Evolutionary conservation across 2,888 invertebrate species (phyloP).

Genomic region (Flexamia atlantica): DNA sequence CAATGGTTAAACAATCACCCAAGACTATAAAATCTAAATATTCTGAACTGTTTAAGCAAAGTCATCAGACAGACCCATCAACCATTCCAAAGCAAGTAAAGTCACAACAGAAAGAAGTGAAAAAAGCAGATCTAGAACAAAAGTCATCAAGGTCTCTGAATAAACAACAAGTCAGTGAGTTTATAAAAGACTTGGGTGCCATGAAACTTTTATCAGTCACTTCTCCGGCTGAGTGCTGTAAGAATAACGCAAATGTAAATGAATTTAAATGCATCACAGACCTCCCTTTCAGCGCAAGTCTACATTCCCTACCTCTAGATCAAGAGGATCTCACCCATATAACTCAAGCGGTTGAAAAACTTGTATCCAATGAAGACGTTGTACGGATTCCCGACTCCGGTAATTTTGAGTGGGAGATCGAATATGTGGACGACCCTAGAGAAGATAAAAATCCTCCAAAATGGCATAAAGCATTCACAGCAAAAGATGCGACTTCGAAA

Average conservation of each 20-base stretch:
- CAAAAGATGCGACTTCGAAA: not conserved
- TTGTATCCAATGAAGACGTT: not conserved
- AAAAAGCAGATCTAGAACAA: not conserved
- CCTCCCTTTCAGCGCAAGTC: slow-evolving; percentile 14
- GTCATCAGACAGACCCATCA: too few relatives aligned
- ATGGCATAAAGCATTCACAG: slow-evolving; percentile 20
- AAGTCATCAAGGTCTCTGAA: not conserved
- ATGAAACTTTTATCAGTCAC: not conserved
- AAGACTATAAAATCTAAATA: not conserved
- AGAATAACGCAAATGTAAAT: not conserved
- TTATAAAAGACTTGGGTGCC: not conserved
- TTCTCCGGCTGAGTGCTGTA: not conserved
- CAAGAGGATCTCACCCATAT: not conserved
- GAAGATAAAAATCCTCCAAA: not conserved
- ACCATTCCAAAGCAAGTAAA: not conserved
- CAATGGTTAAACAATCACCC: not conserved
- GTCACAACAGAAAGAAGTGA: not conserved
- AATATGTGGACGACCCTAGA: not conserved
- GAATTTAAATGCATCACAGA: not conserved
- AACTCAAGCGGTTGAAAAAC: slow-evolving; percentile 1
- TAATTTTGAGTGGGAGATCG: not conserved
- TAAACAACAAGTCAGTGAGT: slow-evolving; percentile 5
- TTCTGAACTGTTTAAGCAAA: not conserved
- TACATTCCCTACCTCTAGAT: slow-evolving; percentile 8
- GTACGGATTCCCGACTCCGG: not conserved